Evolutionary conservation across 1,140 invertebrate species (phyloP).

Genomic region (Zaprionus taronus): DNA sequence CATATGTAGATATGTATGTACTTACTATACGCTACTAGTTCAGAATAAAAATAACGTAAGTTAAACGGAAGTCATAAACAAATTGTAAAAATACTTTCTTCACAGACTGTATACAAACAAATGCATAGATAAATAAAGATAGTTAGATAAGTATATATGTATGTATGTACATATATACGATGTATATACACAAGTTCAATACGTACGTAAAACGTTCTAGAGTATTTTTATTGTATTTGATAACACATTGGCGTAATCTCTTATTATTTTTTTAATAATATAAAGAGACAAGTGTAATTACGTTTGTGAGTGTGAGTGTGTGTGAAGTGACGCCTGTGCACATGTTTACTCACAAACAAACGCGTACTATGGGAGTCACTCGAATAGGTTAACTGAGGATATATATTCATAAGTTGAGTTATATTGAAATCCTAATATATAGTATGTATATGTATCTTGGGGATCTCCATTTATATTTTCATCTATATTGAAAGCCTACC

Average conservation of each 20-base stretch:
- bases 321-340: not conserved
- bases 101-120: not conserved
- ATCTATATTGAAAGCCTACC: too few relatives aligned
- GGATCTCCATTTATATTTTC: not conserved
- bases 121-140: not conserved
- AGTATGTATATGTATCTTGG: too few relatives aligned
- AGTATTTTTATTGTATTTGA: not conserved
- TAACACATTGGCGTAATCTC: constrained; percentile 13
- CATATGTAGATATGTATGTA: not conserved
- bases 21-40: too few relatives aligned
- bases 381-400: not conserved
- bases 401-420: too few relatives aligned
- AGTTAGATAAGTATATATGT: too few relatives aligned
- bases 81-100: not conserved
- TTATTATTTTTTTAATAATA: not conserved
- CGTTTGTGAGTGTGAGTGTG: constrained; percentile 1
- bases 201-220: not conserved
- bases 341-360: not conserved
- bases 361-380: not conserved
- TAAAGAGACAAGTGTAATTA: not conserved
- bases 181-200: not conserved
- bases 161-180: too few relatives aligned
- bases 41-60: not conserved
- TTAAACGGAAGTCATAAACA: not conserved
- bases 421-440: too few relatives aligned